Evolutionary conservation across 2,888 invertebrate genomes (phyloP).

Genomic region (Lycophotia porphyrea): DNA sequence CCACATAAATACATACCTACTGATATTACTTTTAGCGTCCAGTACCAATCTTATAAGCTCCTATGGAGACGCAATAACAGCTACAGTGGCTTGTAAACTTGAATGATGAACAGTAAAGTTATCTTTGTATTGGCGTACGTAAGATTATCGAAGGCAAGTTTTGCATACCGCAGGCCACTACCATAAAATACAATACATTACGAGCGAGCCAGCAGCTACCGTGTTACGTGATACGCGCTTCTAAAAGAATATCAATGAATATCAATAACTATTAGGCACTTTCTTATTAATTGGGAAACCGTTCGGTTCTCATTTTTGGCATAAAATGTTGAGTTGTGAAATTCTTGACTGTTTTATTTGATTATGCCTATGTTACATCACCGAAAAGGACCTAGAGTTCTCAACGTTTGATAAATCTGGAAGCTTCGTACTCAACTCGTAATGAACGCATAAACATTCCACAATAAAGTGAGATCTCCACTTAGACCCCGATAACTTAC

Average conservation of each 20-base stretch:
- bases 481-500: conserved; percentile 43
- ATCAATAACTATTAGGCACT: conserved; percentile 74
- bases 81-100: conserved; percentile 59
- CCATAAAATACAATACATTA: conserved; percentile 87
- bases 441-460: conserved; percentile 49
- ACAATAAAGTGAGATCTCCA: conserved; percentile 51
- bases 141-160: conserved; percentile 86
- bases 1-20: conserved; percentile 72
- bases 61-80: conserved; percentile 64
- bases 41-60: conserved; percentile 27
- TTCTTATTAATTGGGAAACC: conserved; percentile 76
- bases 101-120: conserved; percentile 70
- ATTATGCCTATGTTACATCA: conserved; percentile 36
- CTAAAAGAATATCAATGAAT: conserved; percentile 81
- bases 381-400: conserved; percentile 1
- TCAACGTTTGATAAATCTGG: conserved; percentile 11
- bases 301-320: conserved; percentile 65
- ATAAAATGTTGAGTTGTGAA: conserved; percentile 59
- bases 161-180: conserved; percentile 87
- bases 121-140: conserved; percentile 77
- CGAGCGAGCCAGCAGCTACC: conserved; percentile 82
- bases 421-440: conserved; percentile 12
- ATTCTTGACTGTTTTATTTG: conserved; percentile 45
- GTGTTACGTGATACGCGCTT: conserved; percentile 84
- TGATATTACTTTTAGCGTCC: conserved; percentile 46